Evolutionary conservation across 2,888 invertebrate genomes (phyloP).

Genomic region (Eupithecia centaureata): DNA sequence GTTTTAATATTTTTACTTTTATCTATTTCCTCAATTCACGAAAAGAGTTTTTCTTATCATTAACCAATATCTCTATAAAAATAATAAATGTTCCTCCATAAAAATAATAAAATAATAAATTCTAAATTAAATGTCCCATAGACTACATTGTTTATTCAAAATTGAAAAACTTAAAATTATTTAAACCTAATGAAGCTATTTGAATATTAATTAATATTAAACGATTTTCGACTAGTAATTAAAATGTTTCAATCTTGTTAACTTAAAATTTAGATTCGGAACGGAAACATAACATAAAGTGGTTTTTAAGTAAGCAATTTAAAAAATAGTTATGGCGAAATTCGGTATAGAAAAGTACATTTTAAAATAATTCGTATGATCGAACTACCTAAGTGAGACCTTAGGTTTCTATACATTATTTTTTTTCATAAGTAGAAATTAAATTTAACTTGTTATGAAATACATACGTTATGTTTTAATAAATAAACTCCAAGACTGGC

Average conservation of each 20-base stretch:
- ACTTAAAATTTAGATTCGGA: constrained; percentile 4
- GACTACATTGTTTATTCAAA: constrained; percentile 5
- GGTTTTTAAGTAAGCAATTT: constrained; percentile 5
- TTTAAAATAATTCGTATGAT: background rate
- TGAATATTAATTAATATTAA: constrained; percentile 18
- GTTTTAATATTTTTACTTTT: background rate
- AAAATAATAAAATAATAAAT: background rate
- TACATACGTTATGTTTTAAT: no score
- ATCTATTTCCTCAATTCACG: background rate
- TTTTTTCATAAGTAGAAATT: no score
- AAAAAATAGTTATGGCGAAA: background rate
- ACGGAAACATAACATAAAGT: constrained; percentile 15
- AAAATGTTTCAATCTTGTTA: constrained; percentile 9
- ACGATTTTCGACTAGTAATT: constrained; percentile 15
- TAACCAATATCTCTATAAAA: background rate
- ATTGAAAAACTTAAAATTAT: constrained; percentile 13
- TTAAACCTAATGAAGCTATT: constrained; percentile 16
- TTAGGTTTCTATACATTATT: no score
- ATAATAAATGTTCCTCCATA: background rate
- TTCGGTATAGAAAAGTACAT: background rate
- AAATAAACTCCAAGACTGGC: no score
- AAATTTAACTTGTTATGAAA: no score
- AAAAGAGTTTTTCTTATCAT: background rate
- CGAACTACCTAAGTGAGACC: no score
- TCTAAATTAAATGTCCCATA: background rate